These are phyloP conservation scores for Piliocolobus tephrosceles DNA, from an alignment of 2,113 vertebrate species.

Conservation along the genomic window DNA sequence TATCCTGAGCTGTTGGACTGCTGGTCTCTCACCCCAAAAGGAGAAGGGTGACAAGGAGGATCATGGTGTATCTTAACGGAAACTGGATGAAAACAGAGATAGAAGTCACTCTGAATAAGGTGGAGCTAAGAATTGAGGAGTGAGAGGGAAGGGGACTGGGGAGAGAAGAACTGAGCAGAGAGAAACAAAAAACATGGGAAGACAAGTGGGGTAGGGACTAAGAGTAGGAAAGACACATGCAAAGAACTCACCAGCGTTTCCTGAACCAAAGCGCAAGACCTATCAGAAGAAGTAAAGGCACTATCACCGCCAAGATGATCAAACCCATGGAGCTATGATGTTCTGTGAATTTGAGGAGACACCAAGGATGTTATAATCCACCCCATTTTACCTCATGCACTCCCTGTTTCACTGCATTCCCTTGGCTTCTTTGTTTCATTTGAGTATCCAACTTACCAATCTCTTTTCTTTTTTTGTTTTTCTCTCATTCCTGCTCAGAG, in stretches of 20 bases:
- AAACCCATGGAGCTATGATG: accelerated
- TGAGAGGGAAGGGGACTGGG: background rate
- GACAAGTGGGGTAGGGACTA: accelerated
- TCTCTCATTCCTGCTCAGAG: background rate
- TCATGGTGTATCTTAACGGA: background rate
- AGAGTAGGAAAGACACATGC: background rate
- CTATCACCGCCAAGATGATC: background rate
- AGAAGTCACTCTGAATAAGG: background rate
- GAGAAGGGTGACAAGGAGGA: background rate
- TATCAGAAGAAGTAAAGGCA: background rate
- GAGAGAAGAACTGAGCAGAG: background rate
- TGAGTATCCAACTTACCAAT: background rate
- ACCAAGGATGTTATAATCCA: background rate
- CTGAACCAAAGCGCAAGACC: background rate
- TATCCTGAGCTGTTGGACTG: background rate
- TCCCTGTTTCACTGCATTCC: background rate
- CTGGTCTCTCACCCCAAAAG: background rate
- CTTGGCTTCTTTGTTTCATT: too few species aligned
- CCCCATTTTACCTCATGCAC: background rate
- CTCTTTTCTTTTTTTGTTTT: background rate
- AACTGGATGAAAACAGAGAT: background rate
- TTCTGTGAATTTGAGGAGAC: background rate
- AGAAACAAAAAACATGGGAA: background rate
- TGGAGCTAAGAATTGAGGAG: background rate
- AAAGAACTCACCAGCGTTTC: background rate